Evolutionary conservation across 1,140 invertebrate genomes (phyloP).

Genomic region (Artemia franciscana): DNA sequence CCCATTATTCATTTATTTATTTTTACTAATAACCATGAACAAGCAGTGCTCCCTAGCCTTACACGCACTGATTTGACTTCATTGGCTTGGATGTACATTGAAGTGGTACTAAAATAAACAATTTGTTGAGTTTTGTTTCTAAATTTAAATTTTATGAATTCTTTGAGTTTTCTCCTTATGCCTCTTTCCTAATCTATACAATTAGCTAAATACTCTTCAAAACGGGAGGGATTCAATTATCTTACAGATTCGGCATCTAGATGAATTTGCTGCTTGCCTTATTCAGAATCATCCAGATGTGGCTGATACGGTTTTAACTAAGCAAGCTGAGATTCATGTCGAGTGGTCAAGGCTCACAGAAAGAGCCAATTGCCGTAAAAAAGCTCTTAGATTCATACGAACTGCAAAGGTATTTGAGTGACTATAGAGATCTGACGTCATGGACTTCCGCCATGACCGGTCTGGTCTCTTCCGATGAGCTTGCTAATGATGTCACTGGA

Average conservation of each 20-base stretch:
- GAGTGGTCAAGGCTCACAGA: conserved; percentile 89
- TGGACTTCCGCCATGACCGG: conserved; percentile 99
- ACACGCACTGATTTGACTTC: no score
- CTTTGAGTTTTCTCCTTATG: no score
- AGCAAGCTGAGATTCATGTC: conserved; percentile 94
- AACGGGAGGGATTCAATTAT: no score
- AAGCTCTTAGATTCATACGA: conserved; percentile 95
- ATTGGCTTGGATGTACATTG: no score
- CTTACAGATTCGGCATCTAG: conserved; percentile 62
- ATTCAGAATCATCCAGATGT: conserved; percentile 94
- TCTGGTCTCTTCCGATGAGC: conserved; percentile 84
- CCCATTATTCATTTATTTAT: no score
- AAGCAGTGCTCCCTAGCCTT: no score
- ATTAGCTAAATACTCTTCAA: no score
- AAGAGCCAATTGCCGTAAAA: conserved; percentile 82
- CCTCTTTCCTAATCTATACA: no score
- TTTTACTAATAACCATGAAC: no score
- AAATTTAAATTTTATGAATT: no score
- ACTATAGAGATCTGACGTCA: conserved; percentile 89
- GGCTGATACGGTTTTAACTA: conserved; percentile 84
- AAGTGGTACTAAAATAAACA: no score
- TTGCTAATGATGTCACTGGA: conserved; percentile 98
- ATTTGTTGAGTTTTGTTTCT: no score
- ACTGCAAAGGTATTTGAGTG: conserved; percentile 84
- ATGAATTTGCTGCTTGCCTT: conserved; percentile 79